Evolutionary conservation across 2,888 invertebrate genomes (phyloP).

Genomic region (Romanomermis culicivorax): DNA sequence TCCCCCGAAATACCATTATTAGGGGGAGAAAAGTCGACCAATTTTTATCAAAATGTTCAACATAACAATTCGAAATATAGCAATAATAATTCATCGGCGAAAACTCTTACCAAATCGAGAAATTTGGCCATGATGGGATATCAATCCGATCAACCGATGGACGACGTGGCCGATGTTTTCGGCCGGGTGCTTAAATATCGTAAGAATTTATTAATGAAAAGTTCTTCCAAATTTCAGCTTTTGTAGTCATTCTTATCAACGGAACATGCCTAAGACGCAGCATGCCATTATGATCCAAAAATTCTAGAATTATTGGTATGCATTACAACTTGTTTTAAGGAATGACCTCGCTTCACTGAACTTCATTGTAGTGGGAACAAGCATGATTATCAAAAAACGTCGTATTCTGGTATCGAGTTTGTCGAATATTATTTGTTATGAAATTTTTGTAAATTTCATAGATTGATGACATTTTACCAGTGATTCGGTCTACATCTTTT

Average conservation of each 20-base stretch:
- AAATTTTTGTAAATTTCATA: no score
- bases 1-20: background rate
- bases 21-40: background rate
- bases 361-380: no score
- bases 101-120: background rate
- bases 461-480: no score
- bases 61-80: background rate
- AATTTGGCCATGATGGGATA: background rate
- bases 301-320: no score
- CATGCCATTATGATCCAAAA: no score
- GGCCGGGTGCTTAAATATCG: slow-evolving; percentile 61
- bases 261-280: no score
- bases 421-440: no score
- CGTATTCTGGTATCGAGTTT: no score
- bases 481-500: no score
- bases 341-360: no score
- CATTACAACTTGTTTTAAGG: no score
- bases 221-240: slow-evolving; percentile 10
- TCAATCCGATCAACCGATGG: slow-evolving; percentile 5
- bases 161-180: slow-evolving; percentile 52
- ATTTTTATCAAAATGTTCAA: background rate
- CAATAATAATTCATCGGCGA: background rate
- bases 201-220: slow-evolving; percentile 36
- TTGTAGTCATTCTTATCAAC: background rate
- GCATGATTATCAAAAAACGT: no score